Evolutionary conservation across 2,797 vertebrate species (phyloP).

Genomic region (Ctenopoma multispine): DNA sequence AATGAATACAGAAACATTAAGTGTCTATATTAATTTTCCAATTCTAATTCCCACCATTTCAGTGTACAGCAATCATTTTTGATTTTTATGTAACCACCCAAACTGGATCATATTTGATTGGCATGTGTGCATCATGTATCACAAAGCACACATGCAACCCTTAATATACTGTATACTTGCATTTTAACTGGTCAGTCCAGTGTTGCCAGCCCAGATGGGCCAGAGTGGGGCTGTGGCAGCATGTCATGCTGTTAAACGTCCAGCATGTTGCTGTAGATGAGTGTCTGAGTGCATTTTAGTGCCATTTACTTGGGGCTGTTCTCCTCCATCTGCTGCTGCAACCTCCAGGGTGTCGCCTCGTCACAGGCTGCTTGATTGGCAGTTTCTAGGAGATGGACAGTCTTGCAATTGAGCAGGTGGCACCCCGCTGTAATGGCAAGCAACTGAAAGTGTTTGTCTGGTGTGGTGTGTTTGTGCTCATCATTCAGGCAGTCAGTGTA

Average conservation of each 20-base stretch:
- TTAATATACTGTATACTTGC: neutral
- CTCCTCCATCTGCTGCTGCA: constrained; percentile 65
- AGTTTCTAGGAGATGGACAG: constrained; percentile 62
- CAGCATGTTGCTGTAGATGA: constrained; percentile 43
- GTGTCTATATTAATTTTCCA: too few species aligned
- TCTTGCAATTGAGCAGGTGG: constrained; percentile 42
- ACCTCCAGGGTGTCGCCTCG: constrained; percentile 50
- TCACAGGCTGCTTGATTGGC: constrained; percentile 57
- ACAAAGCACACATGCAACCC: neutral
- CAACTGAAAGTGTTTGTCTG: constrained; percentile 25
- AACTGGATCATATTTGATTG: neutral
- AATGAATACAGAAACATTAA: too few species aligned
- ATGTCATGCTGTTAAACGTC: constrained; percentile 37
- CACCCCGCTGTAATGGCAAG: constrained; percentile 16
- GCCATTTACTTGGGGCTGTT: constrained; percentile 54
- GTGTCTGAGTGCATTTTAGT: constrained; percentile 41
- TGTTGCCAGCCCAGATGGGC: constrained; percentile 40
- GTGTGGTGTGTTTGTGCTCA: constrained; percentile 15
- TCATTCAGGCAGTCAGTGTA: neutral
- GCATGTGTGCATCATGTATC: neutral
- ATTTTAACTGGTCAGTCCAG: neutral
- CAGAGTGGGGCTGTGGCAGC: neutral
- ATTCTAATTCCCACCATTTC: neutral
- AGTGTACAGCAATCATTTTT: neutral
- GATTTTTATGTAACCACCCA: neutral